Evolutionary conservation across 2,888 invertebrate genomes (phyloP).

Genomic region (Monochamus alternatus): DNA sequence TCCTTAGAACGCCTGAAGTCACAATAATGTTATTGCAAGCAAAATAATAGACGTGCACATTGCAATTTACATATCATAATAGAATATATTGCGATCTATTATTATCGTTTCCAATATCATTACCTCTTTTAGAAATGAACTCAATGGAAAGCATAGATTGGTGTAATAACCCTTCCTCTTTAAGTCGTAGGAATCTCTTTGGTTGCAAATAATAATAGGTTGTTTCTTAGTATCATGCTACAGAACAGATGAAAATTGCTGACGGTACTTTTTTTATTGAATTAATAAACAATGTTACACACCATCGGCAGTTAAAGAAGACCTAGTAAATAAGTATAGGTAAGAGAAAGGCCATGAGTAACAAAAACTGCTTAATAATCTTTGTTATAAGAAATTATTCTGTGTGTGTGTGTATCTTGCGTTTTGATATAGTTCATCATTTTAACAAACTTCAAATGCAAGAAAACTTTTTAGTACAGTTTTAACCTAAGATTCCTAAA

Average conservation of each 20-base stretch:
- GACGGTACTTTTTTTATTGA: neutral
- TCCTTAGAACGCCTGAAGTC: neutral
- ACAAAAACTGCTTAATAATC: too few relatives aligned
- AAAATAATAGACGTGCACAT: conserved; percentile 1
- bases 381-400: too few relatives aligned
- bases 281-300: neutral
- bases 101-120: neutral
- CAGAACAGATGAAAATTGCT: too few relatives aligned
- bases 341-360: too few relatives aligned
- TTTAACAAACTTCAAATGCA: too few relatives aligned
- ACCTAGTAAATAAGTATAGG: neutral
- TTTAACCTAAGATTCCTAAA: too few relatives aligned
- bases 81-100: conserved; percentile 2
- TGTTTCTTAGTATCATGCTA: neutral
- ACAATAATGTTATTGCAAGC: neutral
- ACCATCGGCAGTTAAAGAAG: neutral
- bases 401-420: too few relatives aligned
- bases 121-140: conserved; percentile 3
- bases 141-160: neutral
- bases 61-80: conserved; percentile 6
- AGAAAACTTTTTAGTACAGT: too few relatives aligned
- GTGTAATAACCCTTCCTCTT: neutral
- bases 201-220: neutral
- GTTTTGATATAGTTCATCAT: too few relatives aligned
- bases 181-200: neutral